Conservation (phyloP, 2,113 vertebrate genomes). For the Boleophthalmus pectinirostris region DNA sequence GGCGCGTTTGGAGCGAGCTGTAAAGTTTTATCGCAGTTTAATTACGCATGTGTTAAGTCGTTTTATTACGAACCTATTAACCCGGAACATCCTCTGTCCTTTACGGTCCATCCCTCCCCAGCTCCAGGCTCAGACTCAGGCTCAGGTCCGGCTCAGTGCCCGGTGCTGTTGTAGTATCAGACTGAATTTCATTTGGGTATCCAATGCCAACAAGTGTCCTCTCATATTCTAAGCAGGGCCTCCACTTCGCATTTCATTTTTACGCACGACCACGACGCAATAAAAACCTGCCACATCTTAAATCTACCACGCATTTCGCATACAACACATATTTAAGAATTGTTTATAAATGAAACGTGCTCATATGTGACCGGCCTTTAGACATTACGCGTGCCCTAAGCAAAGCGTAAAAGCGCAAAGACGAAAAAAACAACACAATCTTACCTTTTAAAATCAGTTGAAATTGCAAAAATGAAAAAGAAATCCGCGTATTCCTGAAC, state of each 20-base stretch:
- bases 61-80: background rate
- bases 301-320: background rate
- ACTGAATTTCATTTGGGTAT: background rate
- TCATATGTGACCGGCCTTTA: too few species aligned
- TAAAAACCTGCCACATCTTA: background rate
- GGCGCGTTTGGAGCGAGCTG: background rate
- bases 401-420: too few species aligned
- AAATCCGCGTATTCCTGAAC: background rate
- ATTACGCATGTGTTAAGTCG: background rate
- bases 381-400: background rate
- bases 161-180: background rate
- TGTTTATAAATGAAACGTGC: background rate
- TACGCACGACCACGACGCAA: background rate
- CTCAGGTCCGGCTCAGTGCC: background rate
- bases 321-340: background rate
- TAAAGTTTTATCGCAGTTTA: background rate
- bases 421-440: background rate
- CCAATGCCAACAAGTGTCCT: conserved; percentile 42
- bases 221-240: background rate
- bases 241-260: background rate
- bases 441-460: background rate
- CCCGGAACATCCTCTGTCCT: background rate
- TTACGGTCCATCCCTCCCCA: too few species aligned
- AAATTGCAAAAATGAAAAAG: background rate
- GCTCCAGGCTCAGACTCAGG: background rate